These are phyloP conservation scores for Stenichneumon culpator DNA, from an alignment of 2,888 invertebrate species.

Conservation along the genomic window DNA sequence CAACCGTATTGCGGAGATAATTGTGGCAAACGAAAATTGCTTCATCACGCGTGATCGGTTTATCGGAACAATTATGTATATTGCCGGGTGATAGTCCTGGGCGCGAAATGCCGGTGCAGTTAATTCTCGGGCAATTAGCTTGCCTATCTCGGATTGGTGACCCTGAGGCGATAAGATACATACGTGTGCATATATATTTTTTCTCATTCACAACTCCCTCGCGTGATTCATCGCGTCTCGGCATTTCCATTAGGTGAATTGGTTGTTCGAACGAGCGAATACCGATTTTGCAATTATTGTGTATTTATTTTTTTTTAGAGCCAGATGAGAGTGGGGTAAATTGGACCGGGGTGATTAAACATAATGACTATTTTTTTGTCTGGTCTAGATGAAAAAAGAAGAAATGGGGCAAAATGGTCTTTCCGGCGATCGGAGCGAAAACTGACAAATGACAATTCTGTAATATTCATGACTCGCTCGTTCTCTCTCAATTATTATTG, in stretches of 20 bases:
- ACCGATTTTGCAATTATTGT: not conserved
- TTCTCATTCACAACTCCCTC: not conserved
- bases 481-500: too few species aligned
- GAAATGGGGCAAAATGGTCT: too few species aligned
- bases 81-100: not conserved
- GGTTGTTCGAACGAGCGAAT: not conserved
- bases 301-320: too few species aligned
- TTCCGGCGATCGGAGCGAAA: too few species aligned
- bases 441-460: too few species aligned
- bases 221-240: conserved; percentile 10
- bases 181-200: not conserved
- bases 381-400: too few species aligned
- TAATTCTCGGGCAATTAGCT: conserved; percentile 1
- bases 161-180: conserved; percentile 12
- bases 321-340: too few species aligned
- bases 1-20: conserved; percentile 14
- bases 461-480: too few species aligned
- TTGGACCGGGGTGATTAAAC: too few species aligned
- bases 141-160: conserved; percentile 1
- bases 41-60: conserved; percentile 21
- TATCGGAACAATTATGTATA: conserved; percentile 10
- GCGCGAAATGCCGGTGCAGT: not conserved
- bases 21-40: conserved; percentile 25
- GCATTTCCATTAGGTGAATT: not conserved
- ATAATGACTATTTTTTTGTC: too few species aligned